These are phyloP conservation scores for Nycticorax nycticorax DNA, from an alignment of 2,113 vertebrate genomes.

Conservation along the genomic window DNA sequence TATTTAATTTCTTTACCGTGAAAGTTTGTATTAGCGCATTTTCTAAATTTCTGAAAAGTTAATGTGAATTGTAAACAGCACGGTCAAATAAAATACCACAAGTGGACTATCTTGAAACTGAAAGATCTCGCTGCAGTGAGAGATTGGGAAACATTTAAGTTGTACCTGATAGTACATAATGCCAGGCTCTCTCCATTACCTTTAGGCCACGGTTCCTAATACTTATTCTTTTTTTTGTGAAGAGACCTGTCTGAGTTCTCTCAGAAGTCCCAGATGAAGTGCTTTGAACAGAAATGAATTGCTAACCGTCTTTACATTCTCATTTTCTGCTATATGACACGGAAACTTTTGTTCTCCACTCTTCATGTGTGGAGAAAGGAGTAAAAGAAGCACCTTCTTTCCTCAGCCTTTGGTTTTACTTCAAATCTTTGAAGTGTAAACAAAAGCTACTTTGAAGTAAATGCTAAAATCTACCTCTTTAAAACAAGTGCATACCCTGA, in stretches of 20 bases:
- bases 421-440: slow-evolving; percentile 24
- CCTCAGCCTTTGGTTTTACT: neutral
- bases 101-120: neutral
- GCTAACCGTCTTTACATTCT: neutral
- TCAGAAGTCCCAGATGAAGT: neutral
- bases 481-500: neutral
- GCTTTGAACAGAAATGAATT: neutral
- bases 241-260: neutral
- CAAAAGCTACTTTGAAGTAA: slow-evolving; percentile 15
- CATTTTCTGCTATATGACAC: neutral
- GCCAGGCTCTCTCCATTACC: neutral
- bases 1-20: neutral
- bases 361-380: neutral
- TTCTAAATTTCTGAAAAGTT: neutral
- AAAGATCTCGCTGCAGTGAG: neutral
- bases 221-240: neutral
- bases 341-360: neutral
- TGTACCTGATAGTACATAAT: neutral
- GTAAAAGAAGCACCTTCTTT: neutral
- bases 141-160: neutral
- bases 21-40: neutral
- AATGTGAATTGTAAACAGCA: neutral
- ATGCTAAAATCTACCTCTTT: neutral
- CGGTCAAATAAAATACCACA: neutral
- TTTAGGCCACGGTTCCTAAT: neutral